phyloP scores from a whole-genome alignment of 2,888 invertebrate species.

The Chymomyza caudatula region DNA sequence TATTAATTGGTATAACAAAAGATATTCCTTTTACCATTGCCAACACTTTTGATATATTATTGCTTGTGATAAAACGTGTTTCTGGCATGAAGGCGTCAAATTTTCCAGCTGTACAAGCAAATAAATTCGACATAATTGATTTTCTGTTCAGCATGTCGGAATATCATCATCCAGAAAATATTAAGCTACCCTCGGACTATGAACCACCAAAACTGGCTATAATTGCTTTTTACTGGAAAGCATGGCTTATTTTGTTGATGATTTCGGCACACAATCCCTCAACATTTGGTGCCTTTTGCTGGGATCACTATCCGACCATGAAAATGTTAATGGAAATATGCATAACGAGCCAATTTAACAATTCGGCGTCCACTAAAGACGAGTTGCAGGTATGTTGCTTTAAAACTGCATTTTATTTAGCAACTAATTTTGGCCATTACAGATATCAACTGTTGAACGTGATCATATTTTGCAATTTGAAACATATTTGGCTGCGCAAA shows the following conservation, averaged over 20 bases:
- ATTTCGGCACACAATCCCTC: constrained; percentile 95
- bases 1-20: constrained; percentile 86
- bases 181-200: constrained; percentile 89
- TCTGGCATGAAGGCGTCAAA: constrained; percentile 87
- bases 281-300: constrained; percentile 90
- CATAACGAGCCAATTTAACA: constrained; percentile 87
- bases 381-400: constrained; percentile 81
- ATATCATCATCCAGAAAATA: constrained; percentile 95
- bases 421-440: constrained; percentile 12
- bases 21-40: constrained; percentile 89
- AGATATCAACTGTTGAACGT: constrained; percentile 84
- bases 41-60: constrained; percentile 91
- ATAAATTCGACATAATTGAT: constrained; percentile 91
- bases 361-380: constrained; percentile 81
- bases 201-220: constrained; percentile 92
- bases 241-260: constrained; percentile 92
- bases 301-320: constrained; percentile 94
- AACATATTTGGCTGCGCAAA: constrained; percentile 92
- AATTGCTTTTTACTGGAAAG: constrained; percentile 96
- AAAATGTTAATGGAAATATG: constrained; percentile 96
- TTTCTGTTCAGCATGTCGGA: constrained; percentile 93
- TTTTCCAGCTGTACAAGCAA: constrained; percentile 85
- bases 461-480: constrained; percentile 92
- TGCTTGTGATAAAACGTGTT: constrained; percentile 90
- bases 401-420: neutral